phyloP scores from a whole-genome alignment of 2,888 invertebrate species.

The Melipona beecheii region DNA sequence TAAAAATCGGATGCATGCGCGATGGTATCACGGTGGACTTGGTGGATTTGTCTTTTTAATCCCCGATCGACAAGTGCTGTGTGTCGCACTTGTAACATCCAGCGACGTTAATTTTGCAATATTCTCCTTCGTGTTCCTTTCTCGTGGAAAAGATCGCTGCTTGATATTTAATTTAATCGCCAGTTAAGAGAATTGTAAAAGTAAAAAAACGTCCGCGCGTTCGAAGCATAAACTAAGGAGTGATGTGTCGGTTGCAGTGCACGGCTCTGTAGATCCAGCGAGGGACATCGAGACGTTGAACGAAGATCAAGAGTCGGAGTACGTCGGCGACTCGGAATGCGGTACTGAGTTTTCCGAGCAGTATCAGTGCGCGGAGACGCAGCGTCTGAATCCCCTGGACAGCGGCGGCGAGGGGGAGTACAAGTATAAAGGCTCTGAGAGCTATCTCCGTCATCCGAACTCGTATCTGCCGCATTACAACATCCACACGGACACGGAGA shows the following conservation, averaged over 20 bases:
- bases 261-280: slow-evolving; percentile 86
- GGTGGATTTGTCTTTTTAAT: background rate
- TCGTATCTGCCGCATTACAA: slow-evolving; percentile 91
- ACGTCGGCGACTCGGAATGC: slow-evolving; percentile 89
- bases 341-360: slow-evolving; percentile 86
- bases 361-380: slow-evolving; percentile 85
- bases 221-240: background rate
- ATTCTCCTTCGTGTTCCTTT: too few relatives aligned
- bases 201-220: too few relatives aligned
- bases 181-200: background rate
- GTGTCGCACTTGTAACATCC: background rate
- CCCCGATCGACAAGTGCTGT: background rate
- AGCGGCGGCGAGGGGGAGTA: slow-evolving; percentile 87
- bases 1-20: background rate
- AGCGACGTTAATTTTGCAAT: background rate
- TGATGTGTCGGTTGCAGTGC: slow-evolving; percentile 76
- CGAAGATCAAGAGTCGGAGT: slow-evolving; percentile 89
- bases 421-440: slow-evolving; percentile 86
- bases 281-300: slow-evolving; percentile 89
- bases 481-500: slow-evolving; percentile 88
- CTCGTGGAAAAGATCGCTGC: background rate
- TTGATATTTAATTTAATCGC: background rate
- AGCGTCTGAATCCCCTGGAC: slow-evolving; percentile 87
- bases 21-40: background rate
- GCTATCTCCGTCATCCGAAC: slow-evolving; percentile 93